Percentiles rank a stretch among this genome's conserved stretches.
These are phyloP conservation scores for Caenorhabditis sp. DNA, from an alignment of 2,888 invertebrate genomes.

Conservation along the genomic window DNA sequence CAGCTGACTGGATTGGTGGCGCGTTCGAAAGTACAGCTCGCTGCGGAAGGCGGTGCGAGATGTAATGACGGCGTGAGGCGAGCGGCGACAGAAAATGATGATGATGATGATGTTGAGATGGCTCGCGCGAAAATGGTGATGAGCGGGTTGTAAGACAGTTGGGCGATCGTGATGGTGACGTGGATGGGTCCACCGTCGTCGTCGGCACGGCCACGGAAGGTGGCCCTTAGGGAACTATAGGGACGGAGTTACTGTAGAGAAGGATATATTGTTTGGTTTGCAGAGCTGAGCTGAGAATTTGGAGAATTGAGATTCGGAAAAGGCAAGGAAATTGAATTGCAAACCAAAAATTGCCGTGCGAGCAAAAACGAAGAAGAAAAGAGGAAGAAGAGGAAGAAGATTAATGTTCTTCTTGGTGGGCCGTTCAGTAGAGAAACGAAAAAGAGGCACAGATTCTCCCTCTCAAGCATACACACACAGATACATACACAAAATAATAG, in stretches of 20 bases:
- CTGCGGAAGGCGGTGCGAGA: conserved; percentile 71
- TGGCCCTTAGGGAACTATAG: conserved; percentile 33
- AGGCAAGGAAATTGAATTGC: background rate
- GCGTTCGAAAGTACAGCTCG: conserved; percentile 67
- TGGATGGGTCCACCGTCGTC: conserved; percentile 49
- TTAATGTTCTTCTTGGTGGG: conserved; percentile 32
- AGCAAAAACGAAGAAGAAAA: background rate
- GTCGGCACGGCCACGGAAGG: conserved; percentile 44
- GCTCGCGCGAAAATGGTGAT: conserved; percentile 42
- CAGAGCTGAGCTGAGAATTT: too few species aligned
- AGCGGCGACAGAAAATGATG: conserved; percentile 48
- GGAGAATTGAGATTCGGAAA: too few species aligned
- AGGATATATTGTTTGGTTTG: too few species aligned
- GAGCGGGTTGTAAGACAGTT: conserved; percentile 49
- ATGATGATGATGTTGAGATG: conserved; percentile 10
- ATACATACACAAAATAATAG: conserved; percentile 27
- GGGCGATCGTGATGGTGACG: conserved; percentile 35
- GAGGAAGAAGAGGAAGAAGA: conserved; percentile 6
- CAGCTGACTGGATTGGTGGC: conserved; percentile 65
- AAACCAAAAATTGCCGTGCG: background rate
- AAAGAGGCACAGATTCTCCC: background rate
- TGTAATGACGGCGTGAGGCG: conserved; percentile 65
- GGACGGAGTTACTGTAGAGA: background rate
- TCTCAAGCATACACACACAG: too few species aligned
- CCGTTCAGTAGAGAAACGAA: conserved; percentile 1